phyloP scores from a whole-genome alignment of 2,888 invertebrate species.

The Lymantria monacha region DNA sequence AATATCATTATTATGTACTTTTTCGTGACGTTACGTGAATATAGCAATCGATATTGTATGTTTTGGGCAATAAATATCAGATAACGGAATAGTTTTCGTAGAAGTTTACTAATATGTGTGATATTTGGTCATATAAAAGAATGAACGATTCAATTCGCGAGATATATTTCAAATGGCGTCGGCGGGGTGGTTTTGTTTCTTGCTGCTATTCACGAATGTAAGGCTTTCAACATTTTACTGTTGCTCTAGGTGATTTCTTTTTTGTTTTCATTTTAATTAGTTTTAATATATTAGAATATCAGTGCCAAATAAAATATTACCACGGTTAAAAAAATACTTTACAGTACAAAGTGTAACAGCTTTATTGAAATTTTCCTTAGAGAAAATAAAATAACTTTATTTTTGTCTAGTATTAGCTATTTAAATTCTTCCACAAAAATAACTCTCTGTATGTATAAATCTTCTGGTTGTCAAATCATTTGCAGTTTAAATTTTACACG shows the following conservation, averaged over 20 bases:
- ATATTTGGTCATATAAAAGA: constrained; percentile 42
- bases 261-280: background rate
- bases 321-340: too few species aligned
- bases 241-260: background rate
- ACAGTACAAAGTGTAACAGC: too few species aligned
- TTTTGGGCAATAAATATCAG: constrained; percentile 23
- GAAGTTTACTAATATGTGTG: constrained; percentile 28
- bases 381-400: too few species aligned
- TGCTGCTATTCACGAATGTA: constrained; percentile 50
- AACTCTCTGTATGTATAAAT: too few species aligned
- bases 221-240: constrained; percentile 22
- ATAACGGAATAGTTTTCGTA: constrained; percentile 29
- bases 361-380: too few species aligned
- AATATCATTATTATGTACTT: constrained; percentile 5
- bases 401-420: too few species aligned
- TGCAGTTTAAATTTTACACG: too few species aligned
- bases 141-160: constrained; percentile 22
- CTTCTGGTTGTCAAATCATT: too few species aligned
- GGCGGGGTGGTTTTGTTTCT: constrained; percentile 41
- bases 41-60: constrained; percentile 15
- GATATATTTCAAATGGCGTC: constrained; percentile 44
- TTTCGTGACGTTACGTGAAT: constrained; percentile 40
- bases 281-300: background rate
- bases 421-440: too few species aligned
- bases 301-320: too few species aligned